Evolutionary conservation across 2,113 vertebrate genomes (phyloP).

Genomic region (Lagenorhynchus albirostris): DNA sequence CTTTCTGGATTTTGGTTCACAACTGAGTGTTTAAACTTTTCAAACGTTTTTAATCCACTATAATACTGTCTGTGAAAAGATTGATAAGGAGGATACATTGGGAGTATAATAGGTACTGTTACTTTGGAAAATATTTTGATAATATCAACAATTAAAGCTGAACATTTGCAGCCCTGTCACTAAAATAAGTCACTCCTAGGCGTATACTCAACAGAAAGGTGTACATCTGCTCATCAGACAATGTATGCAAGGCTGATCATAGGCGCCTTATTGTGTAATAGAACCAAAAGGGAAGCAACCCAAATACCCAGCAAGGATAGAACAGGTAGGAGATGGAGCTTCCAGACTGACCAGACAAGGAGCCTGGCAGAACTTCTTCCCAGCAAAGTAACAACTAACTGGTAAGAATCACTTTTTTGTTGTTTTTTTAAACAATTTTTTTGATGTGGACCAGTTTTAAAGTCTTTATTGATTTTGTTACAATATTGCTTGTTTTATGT

Average conservation of each 20-base stretch:
- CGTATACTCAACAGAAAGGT: neutral
- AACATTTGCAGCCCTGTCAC: no score
- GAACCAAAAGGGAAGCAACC: neutral
- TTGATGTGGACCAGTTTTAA: no score
- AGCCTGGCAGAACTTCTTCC: neutral
- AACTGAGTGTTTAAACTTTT: neutral
- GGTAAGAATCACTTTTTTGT: no score
- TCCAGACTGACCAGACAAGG: neutral
- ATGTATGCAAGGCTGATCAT: neutral
- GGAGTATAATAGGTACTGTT: neutral
- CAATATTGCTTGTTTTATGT: no score
- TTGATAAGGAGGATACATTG: neutral
- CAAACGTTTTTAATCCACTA: neutral
- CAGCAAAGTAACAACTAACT: neutral
- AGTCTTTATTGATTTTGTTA: no score
- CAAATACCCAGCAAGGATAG: neutral
- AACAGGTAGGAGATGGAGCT: neutral
- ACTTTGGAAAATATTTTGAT: neutral
- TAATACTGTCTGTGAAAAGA: neutral
- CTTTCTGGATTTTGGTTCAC: neutral
- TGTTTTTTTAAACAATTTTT: no score
- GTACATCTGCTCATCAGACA: rapidly evolving
- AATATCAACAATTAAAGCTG: neutral
- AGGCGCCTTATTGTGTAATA: neutral
- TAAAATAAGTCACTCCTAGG: neutral